Evolutionary conservation across 2,888 invertebrate species (phyloP).

Genomic region (Cantharis lateralis): DNA sequence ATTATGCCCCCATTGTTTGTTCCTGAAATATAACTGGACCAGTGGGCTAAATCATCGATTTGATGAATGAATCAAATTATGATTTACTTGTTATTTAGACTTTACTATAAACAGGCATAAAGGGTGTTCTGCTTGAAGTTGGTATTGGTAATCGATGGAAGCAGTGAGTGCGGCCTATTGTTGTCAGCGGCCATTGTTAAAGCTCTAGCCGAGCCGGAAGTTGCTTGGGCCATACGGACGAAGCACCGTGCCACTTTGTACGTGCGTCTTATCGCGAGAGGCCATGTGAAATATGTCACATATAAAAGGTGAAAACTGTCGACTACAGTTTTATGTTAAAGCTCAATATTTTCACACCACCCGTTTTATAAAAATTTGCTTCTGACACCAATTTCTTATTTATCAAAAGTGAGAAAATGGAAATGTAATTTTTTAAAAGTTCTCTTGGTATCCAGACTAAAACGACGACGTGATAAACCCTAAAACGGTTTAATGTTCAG

Average conservation of each 20-base stretch:
- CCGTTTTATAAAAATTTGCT: not conserved
- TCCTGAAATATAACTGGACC: not conserved
- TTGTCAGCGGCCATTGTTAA: slow-evolving; percentile 49
- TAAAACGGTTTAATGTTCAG: slow-evolving; percentile 24
- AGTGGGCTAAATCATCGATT: not conserved
- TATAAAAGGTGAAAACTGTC: slow-evolving; percentile 32
- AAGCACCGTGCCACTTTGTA: slow-evolving; percentile 30
- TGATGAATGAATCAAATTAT: not conserved
- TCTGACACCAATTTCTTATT: not conserved
- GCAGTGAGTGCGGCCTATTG: slow-evolving; percentile 46
- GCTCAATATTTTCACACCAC: slow-evolving; percentile 13
- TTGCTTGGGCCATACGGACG: slow-evolving; percentile 42
- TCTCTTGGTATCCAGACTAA: not conserved
- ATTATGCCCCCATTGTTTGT: not conserved
- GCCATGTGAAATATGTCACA: slow-evolving; percentile 29
- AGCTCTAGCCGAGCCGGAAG: slow-evolving; percentile 48
- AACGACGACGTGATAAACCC: not conserved
- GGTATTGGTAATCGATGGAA: slow-evolving; percentile 50
- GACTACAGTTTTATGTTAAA: slow-evolving; percentile 27
- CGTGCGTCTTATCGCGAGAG: slow-evolving; percentile 32
- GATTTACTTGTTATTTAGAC: slow-evolving; percentile 14
- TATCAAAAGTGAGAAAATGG: not conserved
- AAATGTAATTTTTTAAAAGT: not conserved
- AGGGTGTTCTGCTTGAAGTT: slow-evolving; percentile 47
- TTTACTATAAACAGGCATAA: slow-evolving; percentile 31